Evolutionary conservation across 2,888 invertebrate genomes (phyloP), one percentile per base, ranked within the genome.

Genomic region (Calephelis perditalis): DNA sequence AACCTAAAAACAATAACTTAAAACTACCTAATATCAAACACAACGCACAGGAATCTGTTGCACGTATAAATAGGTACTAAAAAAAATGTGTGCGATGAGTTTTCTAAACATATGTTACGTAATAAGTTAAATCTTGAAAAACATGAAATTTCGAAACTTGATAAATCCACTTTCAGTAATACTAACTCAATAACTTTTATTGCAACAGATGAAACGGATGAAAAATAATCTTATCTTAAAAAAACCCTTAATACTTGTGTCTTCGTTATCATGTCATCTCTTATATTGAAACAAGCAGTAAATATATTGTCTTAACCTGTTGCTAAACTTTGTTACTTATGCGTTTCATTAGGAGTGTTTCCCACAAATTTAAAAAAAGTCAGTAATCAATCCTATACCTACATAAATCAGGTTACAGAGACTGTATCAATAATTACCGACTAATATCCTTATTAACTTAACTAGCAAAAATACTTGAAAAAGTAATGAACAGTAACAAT

Each of bases 381-480:
- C n/a, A 43, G 15, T 49, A 44, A 26, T 26, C 40, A 9, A 26
- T 59, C n/a, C 11, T 49, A 12, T 52, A 52, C 2, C 15, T 59
- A 40, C 43, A 43, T 15, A 59, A 59, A 10, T 7, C 52, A 2
- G 52, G 52, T 10, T 40, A 59, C 26, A 59, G 40, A 15, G 43
- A 52, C 5, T 40, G 43, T n/a, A 37, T 59, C 37, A 43, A 43
- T 10, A 59, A 59, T 11, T 59, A 59, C 26, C 59, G 54, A 10
- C 54, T 52, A 8, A 59, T 59, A 37, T 59, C 54, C 3, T 12
- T 52, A 40, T 52, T 59, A n/a, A 43, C 59, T 12, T 40, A 40
- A 12, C 46, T 46, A 46, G 46, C n/a, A 47, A n/a, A 47, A 47
- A 47, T 47, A 12, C 12, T 47, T 10, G 12, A 47, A 8, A 47